Base-by-base conservation (phyloP, 2,113 vertebrate species). In the Oenanthe oenanthe region DNA sequence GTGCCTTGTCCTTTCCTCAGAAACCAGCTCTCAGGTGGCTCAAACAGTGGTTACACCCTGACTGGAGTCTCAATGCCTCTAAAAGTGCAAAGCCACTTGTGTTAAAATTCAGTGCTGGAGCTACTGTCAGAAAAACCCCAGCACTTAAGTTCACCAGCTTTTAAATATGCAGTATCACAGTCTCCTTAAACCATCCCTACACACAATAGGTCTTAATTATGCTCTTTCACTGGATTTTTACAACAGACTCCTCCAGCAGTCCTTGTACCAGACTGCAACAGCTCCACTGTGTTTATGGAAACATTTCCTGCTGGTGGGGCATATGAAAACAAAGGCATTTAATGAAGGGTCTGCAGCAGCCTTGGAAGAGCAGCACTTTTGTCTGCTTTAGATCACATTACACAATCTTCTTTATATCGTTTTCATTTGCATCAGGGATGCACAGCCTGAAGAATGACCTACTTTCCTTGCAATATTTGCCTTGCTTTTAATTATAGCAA, bases 401-500 rank as follows among this genome's bases (percentile, higher is more conserved):
- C 51, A 66, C 42, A 62, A 70, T 79, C 31, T 77, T 81, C 75
- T 85, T 93, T 82, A 40, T 91, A 76, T 88, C 2, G 0, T 93
- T 97, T 95, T 81, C 36, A 78, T 70, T 93, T 95, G 85, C 84
- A 96, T 96, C 81, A 85, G 96, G 90, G 68, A 89, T 84, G 88
- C 32, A 85, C 80, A 92, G 93, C 53, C 72, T 89, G 72, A 96
- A 96, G 83, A 85, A 65, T 97, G 97, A 97, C 97, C 97, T 97
- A 98, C 93, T 97, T 97, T 97, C 80, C 54, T 75, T 93, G 65
- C 79, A 95, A 88, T 95, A 95, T 96, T 98, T 96, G 86, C 94
- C 95, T 98, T 96, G 76, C 87, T 97, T 97, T 97, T 98, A 98
- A 98, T 97, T 97, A 98, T 92, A 98, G 97, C 96, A 97, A 96